Evolutionary conservation across 2,888 invertebrate species (phyloP).

Genomic region (Eristalis intricaria): DNA sequence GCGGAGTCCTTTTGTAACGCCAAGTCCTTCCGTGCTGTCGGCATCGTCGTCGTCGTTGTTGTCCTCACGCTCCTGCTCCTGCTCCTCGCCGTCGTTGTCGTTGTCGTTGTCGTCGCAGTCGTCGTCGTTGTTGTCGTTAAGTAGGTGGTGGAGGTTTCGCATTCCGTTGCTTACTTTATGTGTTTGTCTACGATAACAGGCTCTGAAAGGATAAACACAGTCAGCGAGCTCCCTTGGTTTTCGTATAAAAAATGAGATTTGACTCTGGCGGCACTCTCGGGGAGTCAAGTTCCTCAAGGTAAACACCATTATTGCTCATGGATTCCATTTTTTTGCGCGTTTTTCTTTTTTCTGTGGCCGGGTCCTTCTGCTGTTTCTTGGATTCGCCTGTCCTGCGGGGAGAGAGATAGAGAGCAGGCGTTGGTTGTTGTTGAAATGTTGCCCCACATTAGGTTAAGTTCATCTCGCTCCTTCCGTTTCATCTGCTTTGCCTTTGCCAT

Average conservation of each 20-base stretch:
- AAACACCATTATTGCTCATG: conserved; percentile 70
- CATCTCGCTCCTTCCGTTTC: conserved; percentile 40
- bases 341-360: neutral
- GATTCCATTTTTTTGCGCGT: conserved; percentile 14
- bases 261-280: conserved; percentile 31
- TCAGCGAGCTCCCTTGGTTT: conserved; percentile 40
- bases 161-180: conserved; percentile 70
- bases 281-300: conserved; percentile 57
- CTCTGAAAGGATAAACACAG: conserved; percentile 69
- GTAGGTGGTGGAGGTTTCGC: conserved; percentile 48
- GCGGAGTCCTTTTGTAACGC: conserved; percentile 29
- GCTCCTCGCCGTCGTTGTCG: too few species aligned
- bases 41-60: neutral
- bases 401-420: neutral
- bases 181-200: conserved; percentile 71
- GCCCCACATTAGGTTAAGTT: conserved; percentile 64
- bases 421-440: conserved; percentile 51
- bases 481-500: neutral
- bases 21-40: conserved; percentile 28
- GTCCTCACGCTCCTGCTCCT: neutral
- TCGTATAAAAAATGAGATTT: conserved; percentile 60
- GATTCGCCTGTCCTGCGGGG: conserved; percentile 30
- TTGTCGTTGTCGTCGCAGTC: neutral
- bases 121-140: conserved; percentile 26
- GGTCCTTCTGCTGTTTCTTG: neutral